Evolutionary conservation across 2,888 invertebrate species (phyloP).

Genomic region (Stegophylla sp.): DNA sequence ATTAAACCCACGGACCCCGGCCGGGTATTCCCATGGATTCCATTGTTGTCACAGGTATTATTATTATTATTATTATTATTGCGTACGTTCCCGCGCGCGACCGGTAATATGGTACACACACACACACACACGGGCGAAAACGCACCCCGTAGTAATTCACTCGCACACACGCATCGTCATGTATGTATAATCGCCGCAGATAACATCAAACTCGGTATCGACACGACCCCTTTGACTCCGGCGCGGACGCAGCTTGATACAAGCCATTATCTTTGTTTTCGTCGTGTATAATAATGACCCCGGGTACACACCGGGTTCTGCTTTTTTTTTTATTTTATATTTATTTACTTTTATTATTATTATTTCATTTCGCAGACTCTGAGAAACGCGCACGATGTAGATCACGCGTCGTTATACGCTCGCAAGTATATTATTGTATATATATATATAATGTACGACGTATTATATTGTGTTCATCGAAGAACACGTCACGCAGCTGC

Average conservation of each 20-base stretch:
- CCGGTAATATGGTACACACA: constrained; percentile 4
- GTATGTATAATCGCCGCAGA: constrained; percentile 43
- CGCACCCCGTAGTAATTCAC: neutral
- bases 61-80: constrained; percentile 32
- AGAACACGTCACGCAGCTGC: neutral
- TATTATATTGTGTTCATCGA: neutral
- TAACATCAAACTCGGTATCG: constrained; percentile 58
- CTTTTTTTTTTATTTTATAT: constrained; percentile 2
- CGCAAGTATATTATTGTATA: neutral
- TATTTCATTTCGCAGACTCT: constrained; percentile 14
- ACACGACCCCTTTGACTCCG: constrained; percentile 56
- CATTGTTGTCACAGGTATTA: constrained; percentile 33
- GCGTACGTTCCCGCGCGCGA: neutral
- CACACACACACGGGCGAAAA: constrained; percentile 14
- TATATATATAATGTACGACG: neutral
- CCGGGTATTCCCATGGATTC: constrained; percentile 56
- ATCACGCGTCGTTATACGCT: neutral
- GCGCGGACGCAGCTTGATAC: constrained; percentile 57
- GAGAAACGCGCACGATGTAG: constrained; percentile 34
- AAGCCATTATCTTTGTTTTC: constrained; percentile 56
- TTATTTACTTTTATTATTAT: neutral
- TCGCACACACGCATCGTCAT: neutral
- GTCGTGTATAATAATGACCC: constrained; percentile 44
- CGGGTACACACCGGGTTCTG: constrained; percentile 43
- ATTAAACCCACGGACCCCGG: constrained; percentile 57